phyloP scores from a whole-genome alignment of 2,113 vertebrate species.

The Heptranchias perlo region DNA sequence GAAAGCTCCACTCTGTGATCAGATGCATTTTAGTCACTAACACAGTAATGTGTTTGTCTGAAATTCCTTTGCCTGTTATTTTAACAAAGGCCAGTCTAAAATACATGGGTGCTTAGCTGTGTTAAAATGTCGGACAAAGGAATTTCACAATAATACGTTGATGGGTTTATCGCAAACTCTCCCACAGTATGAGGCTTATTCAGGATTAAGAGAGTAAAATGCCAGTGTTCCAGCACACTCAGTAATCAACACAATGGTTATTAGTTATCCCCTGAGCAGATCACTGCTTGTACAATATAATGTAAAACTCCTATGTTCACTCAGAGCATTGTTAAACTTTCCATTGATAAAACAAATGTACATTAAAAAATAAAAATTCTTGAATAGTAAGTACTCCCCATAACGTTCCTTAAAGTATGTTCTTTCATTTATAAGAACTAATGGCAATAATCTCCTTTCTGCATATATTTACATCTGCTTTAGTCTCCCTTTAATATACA shows the following conservation, averaged over 20 bases:
- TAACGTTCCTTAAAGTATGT: neutral
- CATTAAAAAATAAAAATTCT: neutral
- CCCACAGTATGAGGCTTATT: neutral
- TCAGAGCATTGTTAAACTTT: neutral
- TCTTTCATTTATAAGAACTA: neutral
- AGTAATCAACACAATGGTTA: neutral
- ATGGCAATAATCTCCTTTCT: neutral
- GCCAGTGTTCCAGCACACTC: neutral
- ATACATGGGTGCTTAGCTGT: neutral
- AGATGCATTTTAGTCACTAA: neutral
- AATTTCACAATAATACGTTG: neutral
- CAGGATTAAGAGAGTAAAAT: neutral
- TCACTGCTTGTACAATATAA: neutral
- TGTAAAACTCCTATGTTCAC: neutral
- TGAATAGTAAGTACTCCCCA: neutral
- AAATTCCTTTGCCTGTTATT: neutral
- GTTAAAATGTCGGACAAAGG: neutral
- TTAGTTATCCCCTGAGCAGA: neutral
- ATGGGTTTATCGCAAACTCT: neutral
- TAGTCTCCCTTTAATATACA: neutral
- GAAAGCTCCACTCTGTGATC: neutral
- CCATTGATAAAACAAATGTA: neutral
- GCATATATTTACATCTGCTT: neutral
- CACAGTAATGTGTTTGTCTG: neutral
- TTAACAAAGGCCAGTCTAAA: neutral